A percentile compares a stretch with the other conserved stretches of the same genome.
Conservation (phyloP, 2,888 invertebrate species). For the Drosophila suboccidentalis region DNA sequence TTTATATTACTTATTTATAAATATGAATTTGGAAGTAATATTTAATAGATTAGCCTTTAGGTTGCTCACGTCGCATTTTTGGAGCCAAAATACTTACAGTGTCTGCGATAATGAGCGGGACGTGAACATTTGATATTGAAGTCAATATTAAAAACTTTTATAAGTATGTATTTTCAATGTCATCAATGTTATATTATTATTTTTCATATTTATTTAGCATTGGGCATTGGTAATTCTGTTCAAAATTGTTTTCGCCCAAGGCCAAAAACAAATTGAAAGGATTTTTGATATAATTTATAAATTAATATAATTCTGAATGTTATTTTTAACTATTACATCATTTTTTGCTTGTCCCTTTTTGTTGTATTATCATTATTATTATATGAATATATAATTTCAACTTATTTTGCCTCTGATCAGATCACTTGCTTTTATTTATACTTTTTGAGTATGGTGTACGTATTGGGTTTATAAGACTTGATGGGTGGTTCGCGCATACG, state of each 20-base stretch:
- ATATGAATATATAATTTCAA: slow-evolving; percentile 33
- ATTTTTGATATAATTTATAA: slow-evolving; percentile 33
- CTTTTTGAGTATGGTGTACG: slow-evolving; percentile 80
- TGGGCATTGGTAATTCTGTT: slow-evolving; percentile 25
- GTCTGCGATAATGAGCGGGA: slow-evolving; percentile 18
- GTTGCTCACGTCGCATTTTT: slow-evolving; percentile 8
- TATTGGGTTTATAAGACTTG: slow-evolving; percentile 80
- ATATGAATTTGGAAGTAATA: slow-evolving; percentile 34
- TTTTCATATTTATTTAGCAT: slow-evolving; percentile 41
- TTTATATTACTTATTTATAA: slow-evolving; percentile 40
- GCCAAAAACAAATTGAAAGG: slow-evolving; percentile 45
- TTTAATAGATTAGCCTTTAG: slow-evolving; percentile 18
- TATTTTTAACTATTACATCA: slow-evolving; percentile 47
- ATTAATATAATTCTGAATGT: slow-evolving; percentile 29
- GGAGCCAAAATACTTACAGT: slow-evolving; percentile 34
- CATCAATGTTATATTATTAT: slow-evolving; percentile 29
- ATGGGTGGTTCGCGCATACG: slow-evolving; percentile 81
- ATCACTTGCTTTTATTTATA: slow-evolving; percentile 65
- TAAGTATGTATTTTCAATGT: slow-evolving; percentile 18
- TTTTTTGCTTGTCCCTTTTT: slow-evolving; percentile 30
- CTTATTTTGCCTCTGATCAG: slow-evolving; percentile 21
- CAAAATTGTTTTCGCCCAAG: slow-evolving; percentile 17
- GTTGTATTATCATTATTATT: slow-evolving; percentile 19
- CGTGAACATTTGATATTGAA: slow-evolving; percentile 32
- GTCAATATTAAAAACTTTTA: slow-evolving; percentile 19